phyloP scores from a whole-genome alignment of 2,113 vertebrate genomes.

The Apteryx owenii region DNA sequence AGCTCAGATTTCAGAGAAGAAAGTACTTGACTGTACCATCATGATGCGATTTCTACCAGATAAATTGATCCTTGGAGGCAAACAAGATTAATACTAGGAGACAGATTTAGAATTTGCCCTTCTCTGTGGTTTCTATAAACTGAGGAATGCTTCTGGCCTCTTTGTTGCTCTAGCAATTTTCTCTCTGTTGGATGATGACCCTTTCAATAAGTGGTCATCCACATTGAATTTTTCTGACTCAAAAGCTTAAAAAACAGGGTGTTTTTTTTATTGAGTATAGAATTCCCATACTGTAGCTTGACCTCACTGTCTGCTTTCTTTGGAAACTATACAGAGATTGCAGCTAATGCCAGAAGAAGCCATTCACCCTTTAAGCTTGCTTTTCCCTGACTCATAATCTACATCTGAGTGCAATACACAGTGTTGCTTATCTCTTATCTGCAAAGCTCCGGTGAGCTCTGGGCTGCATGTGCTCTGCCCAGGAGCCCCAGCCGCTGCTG shows the following conservation, averaged over 20 bases:
- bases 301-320: constrained; percentile 55
- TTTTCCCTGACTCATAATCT: constrained; percentile 58
- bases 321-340: constrained; percentile 53
- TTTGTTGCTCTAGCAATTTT: constrained; percentile 68
- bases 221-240: constrained; percentile 59
- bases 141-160: constrained; percentile 39
- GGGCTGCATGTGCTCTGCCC: background rate
- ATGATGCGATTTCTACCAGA: background rate
- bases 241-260: constrained; percentile 23
- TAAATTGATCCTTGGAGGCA: constrained; percentile 54
- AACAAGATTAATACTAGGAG: constrained; percentile 42
- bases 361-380: constrained; percentile 57
- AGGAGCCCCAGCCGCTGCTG: background rate
- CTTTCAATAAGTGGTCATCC: constrained; percentile 69
- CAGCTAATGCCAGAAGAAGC: constrained; percentile 52
- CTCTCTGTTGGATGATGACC: constrained; percentile 69
- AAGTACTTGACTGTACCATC: background rate
- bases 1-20: constrained; percentile 12
- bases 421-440: constrained; percentile 53
- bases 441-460: constrained; percentile 1
- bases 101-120: constrained; percentile 48
- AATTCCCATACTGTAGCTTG: constrained; percentile 55
- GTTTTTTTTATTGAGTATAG: constrained; percentile 53
- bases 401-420: constrained; percentile 28
- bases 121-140: constrained; percentile 57